Percentiles rank a stretch among this genome's conserved stretches.
Conservation (phyloP, 2,888 invertebrate genomes). For the Rapana venosa region DNA sequence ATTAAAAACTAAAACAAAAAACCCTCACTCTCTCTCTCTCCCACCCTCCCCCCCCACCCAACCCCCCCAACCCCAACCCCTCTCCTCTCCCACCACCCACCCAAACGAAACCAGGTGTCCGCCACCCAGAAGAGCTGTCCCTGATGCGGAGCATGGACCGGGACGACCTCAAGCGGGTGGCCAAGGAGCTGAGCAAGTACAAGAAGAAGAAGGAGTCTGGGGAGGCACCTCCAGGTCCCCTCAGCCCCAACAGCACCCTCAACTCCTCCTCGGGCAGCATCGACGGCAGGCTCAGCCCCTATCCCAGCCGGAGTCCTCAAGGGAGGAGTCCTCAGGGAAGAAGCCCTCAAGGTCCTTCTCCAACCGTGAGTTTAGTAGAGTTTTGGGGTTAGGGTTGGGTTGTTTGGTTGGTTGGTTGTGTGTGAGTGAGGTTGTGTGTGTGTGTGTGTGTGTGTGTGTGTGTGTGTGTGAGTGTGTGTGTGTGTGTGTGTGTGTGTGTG, state of each 20-base stretch:
- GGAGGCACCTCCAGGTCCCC: slow-evolving; percentile 55
- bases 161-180: slow-evolving; percentile 75
- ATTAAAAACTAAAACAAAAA: no score
- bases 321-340: slow-evolving; percentile 77
- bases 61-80: neutral
- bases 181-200: slow-evolving; percentile 66
- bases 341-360: slow-evolving; percentile 70
- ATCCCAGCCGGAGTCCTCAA: slow-evolving; percentile 81
- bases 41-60: no score
- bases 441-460: no score
- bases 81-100: neutral
- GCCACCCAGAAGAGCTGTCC: slow-evolving; percentile 98
- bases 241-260: slow-evolving; percentile 66
- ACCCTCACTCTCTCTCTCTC: no score
- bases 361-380: slow-evolving; percentile 67
- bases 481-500: no score
- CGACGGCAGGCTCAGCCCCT: slow-evolving; percentile 86
- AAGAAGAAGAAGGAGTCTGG: slow-evolving; percentile 63
- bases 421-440: no score
- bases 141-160: slow-evolving; percentile 80
- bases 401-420: no score
- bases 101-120: slow-evolving; percentile 85
- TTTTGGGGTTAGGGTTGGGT: no score
- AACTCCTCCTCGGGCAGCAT: slow-evolving; percentile 85
- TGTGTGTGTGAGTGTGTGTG: no score